Percentiles rank a stretch among this genome's conserved stretches.
phyloP scores from a whole-genome alignment of 2,888 invertebrate genomes.

The Drepanosiphum platanoidis region DNA sequence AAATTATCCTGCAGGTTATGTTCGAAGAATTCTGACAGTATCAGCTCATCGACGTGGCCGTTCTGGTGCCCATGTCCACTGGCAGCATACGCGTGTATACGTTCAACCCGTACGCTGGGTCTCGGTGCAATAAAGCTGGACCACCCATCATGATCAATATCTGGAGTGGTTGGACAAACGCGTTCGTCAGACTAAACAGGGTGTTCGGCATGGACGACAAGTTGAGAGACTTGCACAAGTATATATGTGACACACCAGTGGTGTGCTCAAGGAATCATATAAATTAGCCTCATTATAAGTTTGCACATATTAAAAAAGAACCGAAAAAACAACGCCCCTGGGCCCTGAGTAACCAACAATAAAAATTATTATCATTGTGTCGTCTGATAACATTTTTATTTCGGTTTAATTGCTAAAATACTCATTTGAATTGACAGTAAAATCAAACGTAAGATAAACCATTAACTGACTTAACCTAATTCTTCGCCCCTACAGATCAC shows the following conservation, averaged over 20 bases:
- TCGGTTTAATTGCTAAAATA: too few species aligned
- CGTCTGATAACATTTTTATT: too few species aligned
- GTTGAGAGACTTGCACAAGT: constrained; percentile 58
- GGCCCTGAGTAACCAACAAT: too few species aligned
- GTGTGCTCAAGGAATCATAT: too few species aligned
- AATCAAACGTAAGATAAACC: too few species aligned
- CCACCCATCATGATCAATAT: constrained; percentile 63
- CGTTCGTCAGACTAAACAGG: constrained; percentile 25
- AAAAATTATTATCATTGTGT: too few species aligned
- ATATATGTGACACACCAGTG: background rate
- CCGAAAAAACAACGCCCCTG: too few species aligned
- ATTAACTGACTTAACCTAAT: too few species aligned
- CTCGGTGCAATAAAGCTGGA: constrained; percentile 61
- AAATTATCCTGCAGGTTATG: constrained; percentile 63
- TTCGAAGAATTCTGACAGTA: constrained; percentile 65
- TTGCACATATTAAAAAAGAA: too few species aligned
- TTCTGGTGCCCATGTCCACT: constrained; percentile 64
- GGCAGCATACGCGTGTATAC: constrained; percentile 63
- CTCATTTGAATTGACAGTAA: too few species aligned
- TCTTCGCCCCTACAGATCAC: too few species aligned
- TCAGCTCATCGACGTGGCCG: constrained; percentile 65
- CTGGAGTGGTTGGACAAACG: constrained; percentile 58
- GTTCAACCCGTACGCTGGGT: constrained; percentile 63
- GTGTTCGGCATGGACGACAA: constrained; percentile 61
- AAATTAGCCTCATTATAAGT: too few species aligned